Evolutionary conservation across 2,888 invertebrate species (phyloP), one percentile per base, ranked within the genome.

Genomic region (Polylopha cassiicola): DNA sequence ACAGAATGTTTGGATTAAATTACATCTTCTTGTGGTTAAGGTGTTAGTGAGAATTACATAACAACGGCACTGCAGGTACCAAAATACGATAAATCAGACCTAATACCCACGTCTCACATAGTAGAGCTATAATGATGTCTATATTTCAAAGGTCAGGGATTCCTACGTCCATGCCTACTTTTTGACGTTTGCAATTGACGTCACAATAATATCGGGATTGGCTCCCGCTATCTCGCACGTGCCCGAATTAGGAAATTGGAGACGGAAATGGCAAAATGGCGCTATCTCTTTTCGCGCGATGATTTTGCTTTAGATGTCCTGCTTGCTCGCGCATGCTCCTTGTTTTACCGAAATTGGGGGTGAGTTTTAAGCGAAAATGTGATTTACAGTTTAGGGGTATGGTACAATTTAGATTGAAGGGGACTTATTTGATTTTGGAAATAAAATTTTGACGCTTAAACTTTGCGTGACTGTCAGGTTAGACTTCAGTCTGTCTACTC

Each of bases 261-360:
- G 43, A 46, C 46, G 23, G 46, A 61, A 56, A 51, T 44, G 44
- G 42, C 51, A 50, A 60, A 59, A 53, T 51, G 15, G 33, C 26
- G 26, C 43, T 38, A 47, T 69, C 71, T 49, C 59, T 52, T 70
- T 58, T 37, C 18, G 43, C 50, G 28, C 34, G 22, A 13, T 20
- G 16, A 39, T 37, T 45, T 44, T 16, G 38, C 27, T 43, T 47
- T 43, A 18, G 46, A 27, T 24, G 36, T 60, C 61, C 50, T 55
- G 37, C 44, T 65, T 49, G 23, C 30, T 7, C 68, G 78, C 81
- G 80, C 80, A 80, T 79, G 80, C 79, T 71, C 75, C 39, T 41
- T 34, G 29, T 34, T 34, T 24, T 16, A 29, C 11, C 16, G 29
- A 37, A 29, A 23, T 33, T 18, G 3, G 6, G 14, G 11, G n/a